Base-by-base conservation (phyloP, 1,140 invertebrate species). In the Lepidotrigona ventralis region DNA sequence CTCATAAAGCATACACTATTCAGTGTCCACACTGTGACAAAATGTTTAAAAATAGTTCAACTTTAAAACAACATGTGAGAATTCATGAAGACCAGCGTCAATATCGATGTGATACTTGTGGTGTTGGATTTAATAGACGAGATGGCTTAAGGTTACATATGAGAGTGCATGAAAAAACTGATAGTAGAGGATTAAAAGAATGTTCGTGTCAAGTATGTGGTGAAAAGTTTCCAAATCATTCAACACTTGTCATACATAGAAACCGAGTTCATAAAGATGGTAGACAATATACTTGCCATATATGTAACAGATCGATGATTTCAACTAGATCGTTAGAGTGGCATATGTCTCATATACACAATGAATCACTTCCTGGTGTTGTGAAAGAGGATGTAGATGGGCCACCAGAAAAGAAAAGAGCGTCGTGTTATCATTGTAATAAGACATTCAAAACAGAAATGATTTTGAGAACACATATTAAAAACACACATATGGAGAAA, bases 121-220 rank as follows among this genome's bases (percentile, higher is more conserved):
- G 93, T 0, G 93, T 94, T 58, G 94, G 94, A 23, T 94, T 94
- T 69, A 94, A 95, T 69, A 88, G 95, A 51, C 91, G 95, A 19
- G 95, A 95, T 74, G 95, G 95, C 54, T 89, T 95, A 9, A 93
- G 94, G 56, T 83, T 95, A 60, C 95, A 95, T 77, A 94, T 94
- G 93, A 90, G 90, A 64, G 94, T 94, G 8, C 94, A 94, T 56
- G 88, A 93, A 26, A 94, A 94, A 60, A 88, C 85, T 9, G 92
- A 93, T 68, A 94, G 93, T 78, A 89, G 93, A 46, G 93, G 93
- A 0, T 76, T 94, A 21, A 94, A 93, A 68, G 94, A 94, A 84
- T 94, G 94, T 46, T 93, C 93, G 0, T 94, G 94, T 60, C 93
- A 94, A 80, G 90, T 94, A 9, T 94, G 94, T 39, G 93, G 93